A percentile compares a stretch with the other conserved stretches of the same genome.
phyloP scores from a whole-genome alignment of 64 coral and sea anemone species.

The Dendrophyllia cribrosa region DNA sequence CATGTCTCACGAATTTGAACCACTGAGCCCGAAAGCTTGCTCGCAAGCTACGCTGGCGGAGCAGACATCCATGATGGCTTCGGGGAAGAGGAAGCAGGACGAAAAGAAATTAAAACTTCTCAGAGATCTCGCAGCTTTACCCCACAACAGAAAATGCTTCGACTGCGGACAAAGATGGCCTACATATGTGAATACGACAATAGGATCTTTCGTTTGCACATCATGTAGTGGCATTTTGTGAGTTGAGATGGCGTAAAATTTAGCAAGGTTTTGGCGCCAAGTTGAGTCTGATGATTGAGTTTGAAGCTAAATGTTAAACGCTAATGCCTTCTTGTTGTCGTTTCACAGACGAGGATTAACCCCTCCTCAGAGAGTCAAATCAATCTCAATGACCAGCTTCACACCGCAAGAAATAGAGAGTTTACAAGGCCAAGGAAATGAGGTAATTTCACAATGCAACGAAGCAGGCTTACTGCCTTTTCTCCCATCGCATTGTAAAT shows the following conservation, averaged over 20 bases:
- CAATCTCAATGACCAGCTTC: constrained; percentile 99
- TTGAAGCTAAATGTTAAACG: constrained; percentile 23
- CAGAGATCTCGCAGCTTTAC: constrained; percentile 89
- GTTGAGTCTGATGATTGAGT: neutral
- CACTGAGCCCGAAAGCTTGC: no score
- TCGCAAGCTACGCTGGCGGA: constrained; percentile 11
- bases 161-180: constrained; percentile 99
- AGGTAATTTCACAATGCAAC: constrained; percentile 50
- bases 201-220: constrained; percentile 99
- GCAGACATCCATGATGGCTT: constrained; percentile 92
- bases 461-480: neutral
- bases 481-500: neutral
- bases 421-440: constrained; percentile 96
- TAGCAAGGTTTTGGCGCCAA: constrained; percentile 15
- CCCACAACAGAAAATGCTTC: constrained; percentile 99
- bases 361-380: constrained; percentile 97
- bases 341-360: constrained; percentile 91
- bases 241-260: constrained; percentile 46
- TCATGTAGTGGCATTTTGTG: constrained; percentile 99
- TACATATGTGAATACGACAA: constrained; percentile 99
- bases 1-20: no score
- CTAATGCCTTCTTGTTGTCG: constrained; percentile 25
- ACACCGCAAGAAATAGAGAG: constrained; percentile 93
- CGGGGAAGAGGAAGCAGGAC: constrained; percentile 95
- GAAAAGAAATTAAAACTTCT: constrained; percentile 99